phyloP scores from a whole-genome alignment of 1,140 invertebrate species.

The Trichoplusia ni region DNA sequence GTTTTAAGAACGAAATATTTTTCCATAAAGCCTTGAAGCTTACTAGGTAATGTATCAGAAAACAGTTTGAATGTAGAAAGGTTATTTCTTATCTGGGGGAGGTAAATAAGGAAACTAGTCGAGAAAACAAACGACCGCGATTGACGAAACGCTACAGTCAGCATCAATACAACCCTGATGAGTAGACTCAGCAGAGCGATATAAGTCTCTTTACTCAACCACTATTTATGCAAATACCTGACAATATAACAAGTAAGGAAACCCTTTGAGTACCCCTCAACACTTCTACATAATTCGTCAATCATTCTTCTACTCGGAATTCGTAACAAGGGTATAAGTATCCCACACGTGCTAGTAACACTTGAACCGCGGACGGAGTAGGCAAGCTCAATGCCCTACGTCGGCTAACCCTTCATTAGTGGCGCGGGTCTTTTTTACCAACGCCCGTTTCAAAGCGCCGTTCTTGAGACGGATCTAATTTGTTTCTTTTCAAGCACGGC shows the following conservation, averaged over 20 bases:
- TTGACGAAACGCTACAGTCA: too few species aligned
- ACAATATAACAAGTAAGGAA: slow-evolving; percentile 1
- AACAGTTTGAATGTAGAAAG: too few species aligned
- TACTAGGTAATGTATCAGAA: too few species aligned
- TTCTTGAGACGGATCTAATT: slow-evolving; percentile 71
- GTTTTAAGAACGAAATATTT: neutral
- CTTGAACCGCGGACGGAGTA: slow-evolving; percentile 6
- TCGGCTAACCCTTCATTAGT: slow-evolving; percentile 69
- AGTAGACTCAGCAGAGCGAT: too few species aligned
- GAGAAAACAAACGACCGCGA: too few species aligned
- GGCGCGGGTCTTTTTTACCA: slow-evolving; percentile 53
- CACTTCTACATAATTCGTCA: slow-evolving; percentile 6
- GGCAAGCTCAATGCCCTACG: slow-evolving; percentile 37
- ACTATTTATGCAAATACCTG: too few species aligned
- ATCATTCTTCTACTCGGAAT: slow-evolving; percentile 5
- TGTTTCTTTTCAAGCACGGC: slow-evolving; percentile 71
- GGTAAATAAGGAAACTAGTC: too few species aligned
- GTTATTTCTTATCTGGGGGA: too few species aligned
- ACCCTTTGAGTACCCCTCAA: neutral
- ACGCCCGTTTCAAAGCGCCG: slow-evolving; percentile 57
- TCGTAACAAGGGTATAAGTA: slow-evolving; percentile 19
- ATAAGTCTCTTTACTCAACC: too few species aligned
- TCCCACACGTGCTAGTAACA: neutral
- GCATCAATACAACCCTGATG: too few species aligned
- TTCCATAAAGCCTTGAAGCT: neutral